Conservation (phyloP, 2,797 vertebrate genomes). For the Mico argentatus region DNA sequence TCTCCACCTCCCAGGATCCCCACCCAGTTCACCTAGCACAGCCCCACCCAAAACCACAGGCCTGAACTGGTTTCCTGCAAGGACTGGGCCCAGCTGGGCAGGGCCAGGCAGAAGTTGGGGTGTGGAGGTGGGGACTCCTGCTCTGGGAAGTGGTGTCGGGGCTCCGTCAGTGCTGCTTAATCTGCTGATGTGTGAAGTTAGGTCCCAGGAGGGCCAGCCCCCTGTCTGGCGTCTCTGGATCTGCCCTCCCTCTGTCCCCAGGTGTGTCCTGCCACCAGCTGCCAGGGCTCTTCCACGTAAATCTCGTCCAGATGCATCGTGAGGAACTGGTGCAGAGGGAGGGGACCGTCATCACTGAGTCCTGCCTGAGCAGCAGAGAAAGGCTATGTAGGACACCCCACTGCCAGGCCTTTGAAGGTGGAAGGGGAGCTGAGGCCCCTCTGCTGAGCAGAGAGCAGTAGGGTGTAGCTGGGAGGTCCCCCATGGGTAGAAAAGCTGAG, state of each 20-base stretch:
- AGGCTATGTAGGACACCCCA: background rate
- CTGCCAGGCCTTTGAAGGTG: too few species aligned
- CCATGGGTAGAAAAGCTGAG: too few species aligned
- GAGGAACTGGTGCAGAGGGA: background rate
- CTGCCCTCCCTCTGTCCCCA: background rate
- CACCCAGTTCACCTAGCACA: rapidly evolving
- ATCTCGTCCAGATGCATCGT: background rate
- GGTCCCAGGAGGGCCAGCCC: background rate
- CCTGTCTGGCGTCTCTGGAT: rapidly evolving
- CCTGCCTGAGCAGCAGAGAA: background rate
- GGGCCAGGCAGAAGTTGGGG: rapidly evolving
- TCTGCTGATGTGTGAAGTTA: rapidly evolving
- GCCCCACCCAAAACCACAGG: background rate
- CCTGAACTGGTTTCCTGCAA: background rate
- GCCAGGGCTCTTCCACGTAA: background rate
- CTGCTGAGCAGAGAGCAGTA: rapidly evolving
- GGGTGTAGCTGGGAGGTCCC: too few species aligned
- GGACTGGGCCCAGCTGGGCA: background rate
- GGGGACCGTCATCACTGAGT: rapidly evolving
- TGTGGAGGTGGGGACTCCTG: background rate
- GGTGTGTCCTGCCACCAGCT: rapidly evolving
- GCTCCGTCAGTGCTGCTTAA: too few species aligned
- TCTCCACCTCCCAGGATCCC: background rate
- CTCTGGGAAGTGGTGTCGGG: too few species aligned
- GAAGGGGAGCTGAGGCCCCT: too few species aligned